These are phyloP conservation scores for Smittia sp. DNA, from an alignment of 2,888 invertebrate genomes.

Conservation along the genomic window DNA sequence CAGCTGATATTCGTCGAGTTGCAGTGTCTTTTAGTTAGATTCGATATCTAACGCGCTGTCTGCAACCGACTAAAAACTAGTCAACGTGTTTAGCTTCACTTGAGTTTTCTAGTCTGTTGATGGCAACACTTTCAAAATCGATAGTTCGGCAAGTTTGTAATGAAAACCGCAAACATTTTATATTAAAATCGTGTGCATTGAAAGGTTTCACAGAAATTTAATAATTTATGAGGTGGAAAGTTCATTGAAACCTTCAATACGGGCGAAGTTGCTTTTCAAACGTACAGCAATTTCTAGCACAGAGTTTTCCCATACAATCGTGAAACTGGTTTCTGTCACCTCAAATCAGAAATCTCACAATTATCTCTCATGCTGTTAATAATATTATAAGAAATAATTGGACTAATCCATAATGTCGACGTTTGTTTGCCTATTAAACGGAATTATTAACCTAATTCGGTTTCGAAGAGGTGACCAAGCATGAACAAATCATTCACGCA, in stretches of 20 bases:
- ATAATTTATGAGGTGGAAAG: slow-evolving; percentile 10
- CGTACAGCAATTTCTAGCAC: not conserved
- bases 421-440: not conserved
- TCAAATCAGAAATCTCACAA: not conserved
- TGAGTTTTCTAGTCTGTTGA: too few relatives aligned
- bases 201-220: not conserved
- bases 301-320: too few relatives aligned
- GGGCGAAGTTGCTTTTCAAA: not conserved
- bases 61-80: too few relatives aligned
- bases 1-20: too few relatives aligned
- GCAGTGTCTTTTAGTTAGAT: too few relatives aligned
- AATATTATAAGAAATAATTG: slow-evolving; percentile 12
- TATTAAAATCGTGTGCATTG: not conserved
- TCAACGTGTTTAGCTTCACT: too few relatives aligned
- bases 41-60: too few relatives aligned
- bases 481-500: not conserved
- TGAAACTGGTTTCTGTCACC: slow-evolving; percentile 7
- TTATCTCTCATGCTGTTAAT: not conserved
- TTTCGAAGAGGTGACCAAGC: not conserved
- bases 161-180: not conserved
- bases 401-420: not conserved
- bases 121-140: too few relatives aligned
- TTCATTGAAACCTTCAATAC: slow-evolving; percentile 5
- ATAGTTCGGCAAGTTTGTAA: too few relatives aligned
- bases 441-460: slow-evolving; percentile 13